Evolutionary conservation across 2,113 vertebrate species (phyloP).

Genomic region (Elaphurus davidianus): DNA sequence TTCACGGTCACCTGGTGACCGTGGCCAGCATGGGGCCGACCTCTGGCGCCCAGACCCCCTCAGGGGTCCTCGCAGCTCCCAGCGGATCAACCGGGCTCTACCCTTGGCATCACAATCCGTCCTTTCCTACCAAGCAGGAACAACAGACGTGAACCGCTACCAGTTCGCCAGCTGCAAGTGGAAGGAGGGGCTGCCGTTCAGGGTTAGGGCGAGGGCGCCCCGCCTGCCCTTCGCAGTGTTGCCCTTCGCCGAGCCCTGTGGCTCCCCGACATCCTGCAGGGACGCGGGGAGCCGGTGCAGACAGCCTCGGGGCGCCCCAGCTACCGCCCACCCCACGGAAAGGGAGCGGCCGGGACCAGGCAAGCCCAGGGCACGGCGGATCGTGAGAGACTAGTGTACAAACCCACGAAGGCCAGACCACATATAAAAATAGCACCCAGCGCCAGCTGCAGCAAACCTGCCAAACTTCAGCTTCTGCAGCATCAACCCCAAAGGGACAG

Average conservation of each 20-base stretch:
- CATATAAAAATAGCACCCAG: fast-evolving
- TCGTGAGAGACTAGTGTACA: conserved; percentile 68
- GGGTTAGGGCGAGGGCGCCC: not conserved
- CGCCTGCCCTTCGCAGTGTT: not conserved
- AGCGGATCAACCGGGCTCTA: not conserved
- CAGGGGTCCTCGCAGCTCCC: not conserved
- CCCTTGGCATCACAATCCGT: not conserved
- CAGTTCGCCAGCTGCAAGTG: conserved; percentile 77
- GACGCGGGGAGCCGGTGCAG: not conserved
- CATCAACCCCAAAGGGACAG: not conserved
- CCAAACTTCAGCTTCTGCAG: not conserved
- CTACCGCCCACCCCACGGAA: not conserved
- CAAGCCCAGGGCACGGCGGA: conserved; percentile 26
- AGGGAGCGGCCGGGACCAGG: conserved; percentile 80
- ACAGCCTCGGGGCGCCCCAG: not conserved
- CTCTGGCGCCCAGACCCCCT: fast-evolving
- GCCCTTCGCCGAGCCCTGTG: not conserved
- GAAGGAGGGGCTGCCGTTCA: conserved; percentile 52
- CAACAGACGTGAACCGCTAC: conserved; percentile 79
- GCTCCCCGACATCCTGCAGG: not conserved
- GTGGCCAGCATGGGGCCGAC: not conserved
- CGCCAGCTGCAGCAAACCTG: not conserved
- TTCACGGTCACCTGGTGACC: fast-evolving
- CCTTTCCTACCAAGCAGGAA: not conserved
- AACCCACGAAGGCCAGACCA: conserved; percentile 49